Evolutionary conservation across 2,113 vertebrate genomes (phyloP).

Genomic region (Crotalus tigris): DNA sequence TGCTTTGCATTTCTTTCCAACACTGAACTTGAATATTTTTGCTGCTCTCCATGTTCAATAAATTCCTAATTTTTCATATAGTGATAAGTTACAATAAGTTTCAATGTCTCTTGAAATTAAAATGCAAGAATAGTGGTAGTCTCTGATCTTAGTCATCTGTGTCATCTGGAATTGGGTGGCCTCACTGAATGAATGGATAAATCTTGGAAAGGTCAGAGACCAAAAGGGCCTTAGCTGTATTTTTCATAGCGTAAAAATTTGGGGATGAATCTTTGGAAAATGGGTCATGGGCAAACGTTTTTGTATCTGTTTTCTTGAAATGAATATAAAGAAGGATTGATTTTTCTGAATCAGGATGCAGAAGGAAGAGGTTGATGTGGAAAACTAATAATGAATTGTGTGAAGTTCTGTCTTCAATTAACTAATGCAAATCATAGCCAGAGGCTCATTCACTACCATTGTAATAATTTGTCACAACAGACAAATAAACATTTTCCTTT

Average conservation of each 20-base stretch:
- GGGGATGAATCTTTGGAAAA: neutral
- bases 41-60: too few relatives aligned
- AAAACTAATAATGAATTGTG: neutral
- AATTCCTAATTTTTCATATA: too few relatives aligned
- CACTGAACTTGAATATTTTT: too few relatives aligned
- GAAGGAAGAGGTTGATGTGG: neutral
- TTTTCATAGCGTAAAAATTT: neutral
- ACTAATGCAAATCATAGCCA: neutral
- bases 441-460: neutral
- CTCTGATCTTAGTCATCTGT: too few relatives aligned
- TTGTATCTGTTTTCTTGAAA: neutral
- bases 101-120: too few relatives aligned
- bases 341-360: neutral
- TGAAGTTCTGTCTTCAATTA: neutral
- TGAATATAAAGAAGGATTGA: neutral
- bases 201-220: neutral
- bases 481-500: neutral
- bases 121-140: too few relatives aligned
- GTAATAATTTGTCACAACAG: neutral
- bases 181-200: neutral
- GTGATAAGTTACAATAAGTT: too few relatives aligned
- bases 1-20: too few relatives aligned
- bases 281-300: neutral
- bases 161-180: neutral
- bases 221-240: neutral